Base-by-base conservation (phyloP, 2,888 invertebrate species). In the Hypercompe scribonia region DNA sequence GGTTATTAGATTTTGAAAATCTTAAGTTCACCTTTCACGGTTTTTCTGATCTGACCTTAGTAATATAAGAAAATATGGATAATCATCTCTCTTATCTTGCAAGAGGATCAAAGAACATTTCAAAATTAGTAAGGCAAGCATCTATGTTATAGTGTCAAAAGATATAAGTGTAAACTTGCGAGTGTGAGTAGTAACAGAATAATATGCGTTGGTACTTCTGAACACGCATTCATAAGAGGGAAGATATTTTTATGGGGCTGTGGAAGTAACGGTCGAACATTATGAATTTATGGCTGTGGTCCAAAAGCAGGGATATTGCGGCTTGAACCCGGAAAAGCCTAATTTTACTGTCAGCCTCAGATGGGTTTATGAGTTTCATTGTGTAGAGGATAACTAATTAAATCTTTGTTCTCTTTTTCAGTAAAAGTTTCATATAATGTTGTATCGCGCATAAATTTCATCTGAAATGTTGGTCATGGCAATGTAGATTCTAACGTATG, bases 231-330 rank as follows among this genome's bases (percentile, higher is more conserved):
- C 69, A 61, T 72, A 72, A 34, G 42, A 61, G 65, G 69, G 46
- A 46, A 65, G 50, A 70, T 66, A 67, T 70, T 70, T 72, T 75
- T 75, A 75, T 75, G 8, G 66, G 61, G 13, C 39, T 63, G 63
- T 72, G 69, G 70, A 69, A 75, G 75, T 75, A 75, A 75, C 63
- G 75, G 72, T 72, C 75, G 63, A 68, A 75, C 64, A 75, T 75
- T 75, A 75, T 69, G 69, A 72, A 54, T 72, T 75, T 75, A 75
- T 71, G 72, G 69, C 72, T 21, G 15, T 66, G 3, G 69, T 34
- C 50, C 61, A n/a, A 69, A 66, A 72, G 74, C 63, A 18, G 54
- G 50, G 58, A 46, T 39, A 28, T 50, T 34, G 24, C 68, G 61
- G 54, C 28, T 63, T 64, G 68, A 64, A 71, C 31, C 75, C 69